phyloP scores from a whole-genome alignment of 2,888 invertebrate species.

The Lamellibrachia satsuma region DNA sequence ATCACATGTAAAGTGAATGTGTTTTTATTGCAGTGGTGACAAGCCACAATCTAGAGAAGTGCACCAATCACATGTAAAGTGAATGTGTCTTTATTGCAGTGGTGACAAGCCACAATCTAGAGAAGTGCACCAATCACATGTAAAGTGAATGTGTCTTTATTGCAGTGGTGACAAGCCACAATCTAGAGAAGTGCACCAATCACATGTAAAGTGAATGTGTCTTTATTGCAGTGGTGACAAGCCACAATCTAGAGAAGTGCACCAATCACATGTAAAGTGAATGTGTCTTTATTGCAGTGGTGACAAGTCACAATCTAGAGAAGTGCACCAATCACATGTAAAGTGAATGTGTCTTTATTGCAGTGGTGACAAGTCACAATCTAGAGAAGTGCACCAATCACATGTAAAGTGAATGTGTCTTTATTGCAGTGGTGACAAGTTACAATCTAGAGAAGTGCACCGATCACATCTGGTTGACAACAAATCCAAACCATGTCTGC shows the following conservation, averaged over 20 bases:
- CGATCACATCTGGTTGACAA: constrained; percentile 54
- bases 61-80: constrained; percentile 43
- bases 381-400: constrained; percentile 47
- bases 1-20: constrained; percentile 42
- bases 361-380: constrained; percentile 49
- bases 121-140: constrained; percentile 48
- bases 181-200: constrained; percentile 47
- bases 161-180: constrained; percentile 49
- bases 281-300: constrained; percentile 43
- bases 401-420: constrained; percentile 28
- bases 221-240: constrained; percentile 48
- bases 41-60: constrained; percentile 49
- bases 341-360: constrained; percentile 28
- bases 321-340: constrained; percentile 47
- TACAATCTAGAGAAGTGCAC: constrained; percentile 48
- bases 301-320: constrained; percentile 48
- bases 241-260: constrained; percentile 49
- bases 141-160: constrained; percentile 25
- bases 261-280: constrained; percentile 42
- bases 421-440: constrained; percentile 49
- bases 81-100: constrained; percentile 42
- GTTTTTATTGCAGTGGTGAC: constrained; percentile 48
- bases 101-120: constrained; percentile 48
- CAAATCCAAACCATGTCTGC: constrained; percentile 55
- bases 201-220: constrained; percentile 42